Evolutionary conservation across 1,140 invertebrate genomes (phyloP), one percentile per base, ranked within the genome.

Genomic region (Aricia agestis): DNA sequence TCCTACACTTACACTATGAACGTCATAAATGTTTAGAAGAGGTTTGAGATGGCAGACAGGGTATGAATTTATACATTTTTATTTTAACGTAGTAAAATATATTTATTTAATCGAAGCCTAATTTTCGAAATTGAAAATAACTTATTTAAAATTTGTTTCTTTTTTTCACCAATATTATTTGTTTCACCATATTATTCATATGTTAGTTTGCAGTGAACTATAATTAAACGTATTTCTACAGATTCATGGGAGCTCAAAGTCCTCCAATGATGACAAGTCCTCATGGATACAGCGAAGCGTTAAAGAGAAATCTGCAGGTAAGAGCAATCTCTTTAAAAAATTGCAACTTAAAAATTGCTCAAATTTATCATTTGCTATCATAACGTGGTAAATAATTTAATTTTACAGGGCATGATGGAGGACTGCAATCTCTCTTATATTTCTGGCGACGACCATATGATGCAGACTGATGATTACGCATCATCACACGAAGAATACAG

Each of bases 231-330:
- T 65, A 68, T 72, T 68, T 77, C 63, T 57, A 72, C 82, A 92
- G 91, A 72, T 92, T 91, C 74, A 89, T 92, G 91, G 90, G 90
- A 75, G 89, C 90, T 45, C 92, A 92, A 75, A 92, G 90, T 78
- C 92, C 90, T 63, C 90, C 92, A 68, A 92, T 92, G 86, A 83
- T 92, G 81, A 91, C 91, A 36, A 92, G 90, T 72, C 92, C 92
- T 42, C 92, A 92, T 69, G 87, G 92, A 15, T 92, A 92, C 73
- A 91, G 82, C 68, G 92, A 92, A 81, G 92, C 86, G n/a, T 72
- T 92, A 52, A 92, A 92, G 76, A 77, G 90, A 74, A 92, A 92
- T 74, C 82, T 92, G 75, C 90, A 92, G 90, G 92, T 92, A 85
- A 66, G 45, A n/a, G 1, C 7, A 66, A 32, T 10, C 6, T 32